Evolutionary conservation across 2,797 vertebrate genomes (phyloP).

Genomic region (Leptodactylus fallax): DNA sequence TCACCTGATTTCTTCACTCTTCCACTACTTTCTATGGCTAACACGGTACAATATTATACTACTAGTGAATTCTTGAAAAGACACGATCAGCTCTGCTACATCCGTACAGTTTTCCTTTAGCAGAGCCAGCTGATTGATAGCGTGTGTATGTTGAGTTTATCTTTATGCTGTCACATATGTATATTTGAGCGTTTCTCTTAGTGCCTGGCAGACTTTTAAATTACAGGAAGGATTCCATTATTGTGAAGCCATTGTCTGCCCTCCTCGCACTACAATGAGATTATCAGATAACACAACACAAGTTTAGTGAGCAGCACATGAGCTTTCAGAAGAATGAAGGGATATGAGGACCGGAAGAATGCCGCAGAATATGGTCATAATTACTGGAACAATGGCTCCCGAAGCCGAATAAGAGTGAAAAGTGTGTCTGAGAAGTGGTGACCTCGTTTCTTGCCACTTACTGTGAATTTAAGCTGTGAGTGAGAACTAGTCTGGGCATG

Average conservation of each 20-base stretch:
- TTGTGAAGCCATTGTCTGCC: neutral
- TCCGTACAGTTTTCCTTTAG: neutral
- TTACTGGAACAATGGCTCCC: constrained; percentile 70
- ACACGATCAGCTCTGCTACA: neutral
- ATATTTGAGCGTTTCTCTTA: neutral
- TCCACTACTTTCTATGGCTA: too few relatives aligned
- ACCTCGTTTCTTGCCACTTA: constrained; percentile 83
- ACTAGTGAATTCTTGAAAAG: neutral
- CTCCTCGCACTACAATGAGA: constrained; percentile 24
- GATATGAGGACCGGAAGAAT: neutral
- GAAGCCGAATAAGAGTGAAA: constrained; percentile 74
- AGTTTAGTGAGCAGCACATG: constrained; percentile 1
- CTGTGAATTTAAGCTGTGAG: constrained; percentile 83
- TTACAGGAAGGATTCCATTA: neutral
- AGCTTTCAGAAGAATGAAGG: constrained; percentile 1
- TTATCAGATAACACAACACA: constrained; percentile 33
- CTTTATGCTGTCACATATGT: constrained; percentile 4
- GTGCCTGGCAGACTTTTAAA: neutral
- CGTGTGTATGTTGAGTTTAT: neutral
- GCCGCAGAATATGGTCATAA: constrained; percentile 67
- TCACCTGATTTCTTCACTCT: too few relatives aligned
- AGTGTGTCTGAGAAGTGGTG: constrained; percentile 75
- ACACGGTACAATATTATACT: too few relatives aligned
- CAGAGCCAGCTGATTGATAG: neutral
- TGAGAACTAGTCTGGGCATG: constrained; percentile 82